Conservation (phyloP, 2,113 vertebrate species). For the Callocephalon fimbriatum region DNA sequence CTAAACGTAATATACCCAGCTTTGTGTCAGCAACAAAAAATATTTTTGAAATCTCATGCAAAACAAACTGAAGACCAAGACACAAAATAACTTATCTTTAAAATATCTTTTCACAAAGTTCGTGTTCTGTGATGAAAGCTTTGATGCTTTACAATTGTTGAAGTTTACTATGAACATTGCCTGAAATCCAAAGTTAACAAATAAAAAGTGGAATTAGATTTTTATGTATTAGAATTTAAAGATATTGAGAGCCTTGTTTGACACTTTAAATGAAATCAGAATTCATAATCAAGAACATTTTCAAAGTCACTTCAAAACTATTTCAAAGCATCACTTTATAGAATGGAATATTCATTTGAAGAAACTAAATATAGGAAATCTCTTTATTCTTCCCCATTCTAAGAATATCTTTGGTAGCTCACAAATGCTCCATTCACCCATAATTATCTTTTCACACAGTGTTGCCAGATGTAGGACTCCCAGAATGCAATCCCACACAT, state of each 20-base stretch:
- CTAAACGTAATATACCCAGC: background rate
- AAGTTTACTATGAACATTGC: background rate
- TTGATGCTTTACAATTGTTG: background rate
- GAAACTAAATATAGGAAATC: constrained; percentile 30
- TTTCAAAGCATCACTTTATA: background rate
- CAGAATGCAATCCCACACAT: constrained; percentile 10
- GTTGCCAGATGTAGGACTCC: constrained; percentile 19
- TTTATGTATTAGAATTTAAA: background rate
- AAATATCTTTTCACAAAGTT: background rate
- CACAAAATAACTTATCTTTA: background rate
- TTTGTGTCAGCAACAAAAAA: background rate
- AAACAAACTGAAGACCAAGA: background rate
- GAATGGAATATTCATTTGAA: background rate
- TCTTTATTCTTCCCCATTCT: background rate
- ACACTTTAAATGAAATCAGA: background rate
- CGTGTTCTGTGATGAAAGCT: background rate
- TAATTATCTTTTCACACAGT: constrained; percentile 30
- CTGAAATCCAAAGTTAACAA: background rate
- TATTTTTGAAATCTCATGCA: background rate
- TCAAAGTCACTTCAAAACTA: constrained; percentile 11
- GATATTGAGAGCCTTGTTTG: background rate
- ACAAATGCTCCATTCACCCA: constrained; percentile 20
- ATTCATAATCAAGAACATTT: background rate
- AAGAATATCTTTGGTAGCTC: constrained; percentile 8
- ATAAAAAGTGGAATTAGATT: background rate